Base-by-base conservation (phyloP, 2,888 invertebrate genomes). In the Trichacis sp. region DNA sequence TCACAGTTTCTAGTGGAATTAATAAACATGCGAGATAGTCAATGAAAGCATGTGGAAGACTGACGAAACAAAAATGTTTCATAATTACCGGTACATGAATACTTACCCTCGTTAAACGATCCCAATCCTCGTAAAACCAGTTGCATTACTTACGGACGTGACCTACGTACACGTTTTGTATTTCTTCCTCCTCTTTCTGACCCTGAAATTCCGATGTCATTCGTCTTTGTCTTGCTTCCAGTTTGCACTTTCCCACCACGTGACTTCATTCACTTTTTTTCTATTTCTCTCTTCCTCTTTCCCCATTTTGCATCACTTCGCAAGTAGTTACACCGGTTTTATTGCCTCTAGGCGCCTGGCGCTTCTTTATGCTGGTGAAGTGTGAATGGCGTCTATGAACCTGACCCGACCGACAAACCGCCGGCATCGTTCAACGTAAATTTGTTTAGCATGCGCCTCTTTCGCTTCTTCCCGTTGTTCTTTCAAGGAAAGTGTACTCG, bases 321-420 rank as follows among this genome's bases (percentile, higher is more conserved):
- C 24, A 8, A 8, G 12, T 50, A 42, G 54, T 30, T 46, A 52
- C 50, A 43, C 51, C 24, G 46, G 68, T 72, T 77, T 77, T 77
- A 77, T 75, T 73, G 73, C 72, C 72, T 68, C 69, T 64, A 72
- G 75, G 75, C 76, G 74, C 69, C 73, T 19, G 64, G 47, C 59
- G 63, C 64, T 69, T 76, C 75, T 76, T 75, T 74, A 72, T 73
- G 63, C 58, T 69, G 62, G 68, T 63, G 56, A 75, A 77, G 71
- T 77, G 76, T 77, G 76, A 76, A 79, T 77, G 77, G 74, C 75
- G 79, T 73, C 69, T 54, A 71, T 74, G 76, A 76, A 75, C 75
- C 74, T 77, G 75, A 77, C 74, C 74, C 69, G 69, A 64, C 70
- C 69, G 62, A 63, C 71, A 58, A 72, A 64, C 70, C 63, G 50